Percentiles rank a stretch among this genome's conserved stretches.
phyloP scores from a whole-genome alignment of 2,888 invertebrate species.

The Tyria jacobaeae region DNA sequence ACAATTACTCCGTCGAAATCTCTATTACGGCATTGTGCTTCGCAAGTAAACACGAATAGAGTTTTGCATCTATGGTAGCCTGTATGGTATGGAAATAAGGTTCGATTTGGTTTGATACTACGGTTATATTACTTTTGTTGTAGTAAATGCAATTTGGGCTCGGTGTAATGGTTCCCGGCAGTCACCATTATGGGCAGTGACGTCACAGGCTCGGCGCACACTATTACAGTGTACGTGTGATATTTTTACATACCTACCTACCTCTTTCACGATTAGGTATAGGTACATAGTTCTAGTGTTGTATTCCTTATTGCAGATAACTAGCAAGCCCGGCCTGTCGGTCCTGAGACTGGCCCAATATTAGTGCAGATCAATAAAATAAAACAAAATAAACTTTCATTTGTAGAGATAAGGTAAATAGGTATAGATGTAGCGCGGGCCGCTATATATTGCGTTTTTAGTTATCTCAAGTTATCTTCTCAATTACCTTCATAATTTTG shows the following conservation, averaged over 20 bases:
- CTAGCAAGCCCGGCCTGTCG: too few species aligned
- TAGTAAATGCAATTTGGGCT: conserved; percentile 47
- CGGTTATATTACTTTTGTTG: conserved; percentile 17
- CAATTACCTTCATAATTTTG: too few species aligned
- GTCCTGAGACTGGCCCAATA: too few species aligned
- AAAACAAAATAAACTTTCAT: too few species aligned
- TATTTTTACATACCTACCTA: conserved; percentile 19
- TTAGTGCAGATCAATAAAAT: too few species aligned
- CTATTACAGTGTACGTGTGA: conserved; percentile 18
- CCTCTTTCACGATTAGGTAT: background rate
- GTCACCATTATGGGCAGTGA: conserved; percentile 47
- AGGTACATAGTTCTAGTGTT: background rate
- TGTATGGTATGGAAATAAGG: conserved; percentile 14
- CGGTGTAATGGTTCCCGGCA: conserved; percentile 46
- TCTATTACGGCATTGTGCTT: conserved; percentile 38
- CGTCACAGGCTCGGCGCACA: conserved; percentile 35
- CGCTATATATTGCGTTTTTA: too few species aligned
- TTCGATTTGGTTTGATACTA: conserved; percentile 19
- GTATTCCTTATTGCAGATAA: too few species aligned
- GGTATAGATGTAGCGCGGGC: too few species aligned
- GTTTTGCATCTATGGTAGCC: conserved; percentile 8
- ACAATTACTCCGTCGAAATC: conserved; percentile 45
- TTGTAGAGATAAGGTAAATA: too few species aligned
- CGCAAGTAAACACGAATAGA: conserved; percentile 23
- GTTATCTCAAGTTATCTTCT: too few species aligned